These are phyloP conservation scores for Achroia grisella DNA, from an alignment of 1,140 invertebrate genomes.

Conservation along the genomic window DNA sequence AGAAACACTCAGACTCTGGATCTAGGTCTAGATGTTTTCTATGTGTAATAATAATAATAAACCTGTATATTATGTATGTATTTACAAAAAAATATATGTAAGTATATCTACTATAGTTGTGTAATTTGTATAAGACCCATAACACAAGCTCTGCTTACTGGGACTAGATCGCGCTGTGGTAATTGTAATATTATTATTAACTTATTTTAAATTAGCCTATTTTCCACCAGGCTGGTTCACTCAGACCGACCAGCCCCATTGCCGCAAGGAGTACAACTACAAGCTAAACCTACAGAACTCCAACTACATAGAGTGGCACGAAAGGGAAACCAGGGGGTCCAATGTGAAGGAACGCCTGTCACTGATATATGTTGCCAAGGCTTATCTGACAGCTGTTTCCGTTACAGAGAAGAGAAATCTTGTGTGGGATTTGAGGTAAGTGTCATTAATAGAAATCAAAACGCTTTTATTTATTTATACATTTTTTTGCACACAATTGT, in stretches of 20 bases:
- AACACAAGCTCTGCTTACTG: too few relatives aligned
- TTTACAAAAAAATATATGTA: too few relatives aligned
- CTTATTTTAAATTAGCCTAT: background rate
- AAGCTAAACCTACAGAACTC: constrained; percentile 77
- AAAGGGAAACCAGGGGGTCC: constrained; percentile 79
- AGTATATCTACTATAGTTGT: too few relatives aligned
- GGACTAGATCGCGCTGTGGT: too few relatives aligned
- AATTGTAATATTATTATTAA: background rate
- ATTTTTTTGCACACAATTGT: too few relatives aligned
- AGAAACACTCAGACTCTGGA: too few relatives aligned
- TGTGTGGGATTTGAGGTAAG: constrained; percentile 85
- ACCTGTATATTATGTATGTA: too few relatives aligned
- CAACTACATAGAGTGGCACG: constrained; percentile 89
- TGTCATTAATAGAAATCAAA: too few relatives aligned
- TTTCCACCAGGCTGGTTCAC: constrained; percentile 83
- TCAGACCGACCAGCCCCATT: constrained; percentile 83
- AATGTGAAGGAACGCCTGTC: constrained; percentile 77
- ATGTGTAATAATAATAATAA: too few relatives aligned
- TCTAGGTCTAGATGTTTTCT: too few relatives aligned
- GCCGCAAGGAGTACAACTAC: constrained; percentile 89
- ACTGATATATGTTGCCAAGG: constrained; percentile 85
- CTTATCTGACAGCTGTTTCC: constrained; percentile 86
- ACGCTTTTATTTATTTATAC: too few relatives aligned
- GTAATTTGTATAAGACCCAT: too few relatives aligned
- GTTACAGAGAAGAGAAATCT: constrained; percentile 92